Evolutionary conservation across 2,888 invertebrate species (phyloP).

Genomic region (Mantis religiosa): DNA sequence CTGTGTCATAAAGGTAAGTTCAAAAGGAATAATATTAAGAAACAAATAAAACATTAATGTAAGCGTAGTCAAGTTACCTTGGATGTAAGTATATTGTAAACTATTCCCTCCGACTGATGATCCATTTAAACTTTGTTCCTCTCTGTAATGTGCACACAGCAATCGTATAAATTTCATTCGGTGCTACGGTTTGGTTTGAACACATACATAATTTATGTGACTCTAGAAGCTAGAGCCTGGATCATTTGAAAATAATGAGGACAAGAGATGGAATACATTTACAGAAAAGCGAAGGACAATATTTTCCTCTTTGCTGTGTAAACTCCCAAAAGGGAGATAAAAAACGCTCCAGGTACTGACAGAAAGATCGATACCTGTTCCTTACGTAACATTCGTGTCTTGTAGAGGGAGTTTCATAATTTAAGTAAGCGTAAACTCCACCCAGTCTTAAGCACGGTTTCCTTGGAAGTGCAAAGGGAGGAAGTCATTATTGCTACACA

Average conservation of each 20-base stretch:
- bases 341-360: background rate
- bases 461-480: background rate
- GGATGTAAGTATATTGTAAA: too few relatives aligned
- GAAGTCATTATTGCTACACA: background rate
- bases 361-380: background rate
- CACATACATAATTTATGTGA: background rate
- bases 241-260: background rate
- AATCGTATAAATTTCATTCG: background rate
- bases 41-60: too few relatives aligned
- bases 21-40: too few relatives aligned
- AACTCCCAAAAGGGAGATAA: background rate
- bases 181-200: background rate
- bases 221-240: background rate
- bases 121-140: too few relatives aligned
- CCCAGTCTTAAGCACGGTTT: background rate
- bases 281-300: background rate
- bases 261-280: background rate
- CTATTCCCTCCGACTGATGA: too few relatives aligned
- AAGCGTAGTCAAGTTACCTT: too few relatives aligned
- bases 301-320: background rate
- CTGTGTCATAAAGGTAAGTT: too few relatives aligned
- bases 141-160: too few relatives aligned
- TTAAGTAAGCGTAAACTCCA: background rate
- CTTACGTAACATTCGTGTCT: background rate
- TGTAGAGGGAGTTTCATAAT: background rate